phyloP scores from a whole-genome alignment of 2,113 vertebrate genomes.

The Bettongia penicillata region DNA sequence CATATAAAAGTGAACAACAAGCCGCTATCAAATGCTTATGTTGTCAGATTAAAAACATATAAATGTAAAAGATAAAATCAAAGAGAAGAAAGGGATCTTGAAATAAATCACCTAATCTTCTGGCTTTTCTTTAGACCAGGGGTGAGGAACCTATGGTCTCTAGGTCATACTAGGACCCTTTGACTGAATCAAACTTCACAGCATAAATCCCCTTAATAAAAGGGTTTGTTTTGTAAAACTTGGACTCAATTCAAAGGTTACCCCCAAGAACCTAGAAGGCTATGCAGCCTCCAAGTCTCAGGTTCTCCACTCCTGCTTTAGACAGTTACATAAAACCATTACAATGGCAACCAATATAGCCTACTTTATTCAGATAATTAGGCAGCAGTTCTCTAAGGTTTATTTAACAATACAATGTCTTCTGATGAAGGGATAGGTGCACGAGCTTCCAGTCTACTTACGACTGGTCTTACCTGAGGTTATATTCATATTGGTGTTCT shows the following conservation, averaged over 20 bases:
- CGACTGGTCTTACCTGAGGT: constrained; percentile 85
- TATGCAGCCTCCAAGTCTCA: too few species aligned
- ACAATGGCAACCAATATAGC: neutral
- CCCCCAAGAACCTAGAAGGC: neutral
- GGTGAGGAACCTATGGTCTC: too few species aligned
- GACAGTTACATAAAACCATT: neutral
- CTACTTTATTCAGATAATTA: neutral
- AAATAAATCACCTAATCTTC: neutral
- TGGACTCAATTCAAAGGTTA: neutral
- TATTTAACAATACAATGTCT: neutral
- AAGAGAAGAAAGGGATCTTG: neutral
- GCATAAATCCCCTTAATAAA: too few species aligned
- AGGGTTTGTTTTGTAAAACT: too few species aligned
- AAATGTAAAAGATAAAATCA: neutral
- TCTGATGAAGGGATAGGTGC: neutral
- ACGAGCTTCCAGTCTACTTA: neutral
- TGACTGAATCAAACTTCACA: too few species aligned
- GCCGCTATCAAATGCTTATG: neutral
- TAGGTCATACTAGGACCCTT: too few species aligned
- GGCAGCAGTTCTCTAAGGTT: neutral
- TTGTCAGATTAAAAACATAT: neutral
- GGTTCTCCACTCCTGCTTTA: neutral
- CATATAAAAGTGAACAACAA: neutral
- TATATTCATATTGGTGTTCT: constrained; percentile 91
- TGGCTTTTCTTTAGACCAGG: neutral